Percentiles rank a stretch among this genome's conserved stretches.
Conservation (phyloP, 2,113 vertebrate genomes). For the Dascyllus trimaculatus region DNA sequence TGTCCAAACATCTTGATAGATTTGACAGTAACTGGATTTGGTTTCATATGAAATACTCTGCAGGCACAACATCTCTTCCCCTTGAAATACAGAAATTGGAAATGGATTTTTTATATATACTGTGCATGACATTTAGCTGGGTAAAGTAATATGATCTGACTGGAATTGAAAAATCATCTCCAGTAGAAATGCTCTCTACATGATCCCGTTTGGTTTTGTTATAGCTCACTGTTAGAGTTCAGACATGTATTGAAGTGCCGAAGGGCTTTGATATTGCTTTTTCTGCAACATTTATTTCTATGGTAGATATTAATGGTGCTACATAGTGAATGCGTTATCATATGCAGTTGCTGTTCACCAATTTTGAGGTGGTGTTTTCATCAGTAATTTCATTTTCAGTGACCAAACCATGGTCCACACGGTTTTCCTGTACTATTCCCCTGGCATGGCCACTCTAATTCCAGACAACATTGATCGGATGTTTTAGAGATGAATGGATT, state of each 20-base stretch:
- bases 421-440: slow-evolving; percentile 55
- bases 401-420: slow-evolving; percentile 23
- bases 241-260: slow-evolving; percentile 25
- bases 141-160: slow-evolving; percentile 64
- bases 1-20: slow-evolving; percentile 42
- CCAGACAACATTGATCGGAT: slow-evolving; percentile 80
- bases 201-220: slow-evolving; percentile 59
- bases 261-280: slow-evolving; percentile 26
- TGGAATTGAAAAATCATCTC: slow-evolving; percentile 63
- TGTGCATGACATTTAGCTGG: slow-evolving; percentile 71
- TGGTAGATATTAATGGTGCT: slow-evolving; percentile 35
- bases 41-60: slow-evolving; percentile 34
- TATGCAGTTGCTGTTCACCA: slow-evolving; percentile 14
- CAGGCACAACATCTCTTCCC: slow-evolving; percentile 34
- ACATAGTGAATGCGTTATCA: slow-evolving; percentile 35
- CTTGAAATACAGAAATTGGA: slow-evolving; percentile 69
- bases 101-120: slow-evolving; percentile 76
- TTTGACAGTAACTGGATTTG: slow-evolving; percentile 28
- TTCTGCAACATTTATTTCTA: slow-evolving; percentile 28
- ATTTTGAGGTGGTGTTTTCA: slow-evolving; percentile 40
- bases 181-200: slow-evolving; percentile 39
- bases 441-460: slow-evolving; percentile 64
- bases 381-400: slow-evolving; percentile 52
- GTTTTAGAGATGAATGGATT: slow-evolving; percentile 87
- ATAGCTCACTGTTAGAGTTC: slow-evolving; percentile 53